phyloP scores from a whole-genome alignment of 1,140 invertebrate genomes.

The Ceratina japonica region DNA sequence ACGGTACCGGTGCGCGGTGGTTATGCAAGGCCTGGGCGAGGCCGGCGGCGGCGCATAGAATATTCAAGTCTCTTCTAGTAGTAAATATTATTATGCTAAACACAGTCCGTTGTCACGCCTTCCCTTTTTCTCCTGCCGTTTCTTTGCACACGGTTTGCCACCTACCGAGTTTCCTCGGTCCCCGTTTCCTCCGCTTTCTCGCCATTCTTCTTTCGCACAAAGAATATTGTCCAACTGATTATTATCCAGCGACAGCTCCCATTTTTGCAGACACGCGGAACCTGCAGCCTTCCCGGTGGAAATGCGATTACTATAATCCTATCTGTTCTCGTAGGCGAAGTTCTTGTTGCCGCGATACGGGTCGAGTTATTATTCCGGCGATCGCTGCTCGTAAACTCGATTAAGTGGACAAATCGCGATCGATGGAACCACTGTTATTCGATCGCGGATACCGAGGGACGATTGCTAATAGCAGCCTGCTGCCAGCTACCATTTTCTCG shows the following conservation, averaged over 20 bases:
- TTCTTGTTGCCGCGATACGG: no score
- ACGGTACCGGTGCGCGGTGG: constrained; percentile 38
- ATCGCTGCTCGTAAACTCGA: background rate
- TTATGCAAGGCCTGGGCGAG: constrained; percentile 60
- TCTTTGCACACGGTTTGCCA: background rate
- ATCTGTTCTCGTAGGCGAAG: background rate
- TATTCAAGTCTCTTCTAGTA: constrained; percentile 66
- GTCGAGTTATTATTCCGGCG: background rate
- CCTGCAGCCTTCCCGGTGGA: background rate
- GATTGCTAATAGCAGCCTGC: background rate
- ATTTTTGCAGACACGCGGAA: background rate
- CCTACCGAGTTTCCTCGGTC: constrained; percentile 4
- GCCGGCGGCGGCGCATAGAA: constrained; percentile 55
- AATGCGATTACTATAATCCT: background rate
- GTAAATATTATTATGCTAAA: constrained; percentile 71
- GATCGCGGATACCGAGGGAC: no score
- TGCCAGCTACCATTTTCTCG: constrained; percentile 22
- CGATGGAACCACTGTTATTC: constrained; percentile 18
- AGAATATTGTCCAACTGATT: no score
- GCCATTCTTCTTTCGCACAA: no score
- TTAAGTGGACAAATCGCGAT: background rate
- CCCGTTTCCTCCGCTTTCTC: background rate
- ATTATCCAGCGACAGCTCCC: background rate
- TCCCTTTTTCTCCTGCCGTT: constrained; percentile 34
- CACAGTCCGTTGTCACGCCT: constrained; percentile 64